Percentiles rank a stretch among this genome's conserved stretches.
Evolutionary conservation across 2,113 vertebrate genomes (phyloP).

Genomic region (Prionailurus bengalensis): DNA sequence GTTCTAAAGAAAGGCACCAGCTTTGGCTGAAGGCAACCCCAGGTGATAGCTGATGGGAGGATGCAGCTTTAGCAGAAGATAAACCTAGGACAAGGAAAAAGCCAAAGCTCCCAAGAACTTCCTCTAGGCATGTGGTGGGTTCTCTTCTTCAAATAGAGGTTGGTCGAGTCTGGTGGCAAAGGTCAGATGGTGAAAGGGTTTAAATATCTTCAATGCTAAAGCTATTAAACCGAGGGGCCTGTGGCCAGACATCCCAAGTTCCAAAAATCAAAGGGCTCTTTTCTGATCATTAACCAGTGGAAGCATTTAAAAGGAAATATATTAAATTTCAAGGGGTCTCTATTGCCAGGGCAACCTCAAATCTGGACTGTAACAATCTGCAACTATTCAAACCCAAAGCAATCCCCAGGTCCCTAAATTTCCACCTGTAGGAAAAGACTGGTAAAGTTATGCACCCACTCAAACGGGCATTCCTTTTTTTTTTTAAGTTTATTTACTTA

Average conservation of each 20-base stretch:
- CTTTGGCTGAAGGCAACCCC: background rate
- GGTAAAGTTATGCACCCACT: background rate
- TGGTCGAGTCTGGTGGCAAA: background rate
- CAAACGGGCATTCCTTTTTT: background rate
- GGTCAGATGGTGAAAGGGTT: background rate
- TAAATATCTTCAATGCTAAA: background rate
- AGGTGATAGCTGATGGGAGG: background rate
- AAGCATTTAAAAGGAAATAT: background rate
- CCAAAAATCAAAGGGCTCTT: background rate
- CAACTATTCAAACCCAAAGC: background rate
- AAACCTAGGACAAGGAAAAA: background rate
- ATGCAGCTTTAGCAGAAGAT: background rate
- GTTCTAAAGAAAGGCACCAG: background rate
- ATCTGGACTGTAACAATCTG: background rate
- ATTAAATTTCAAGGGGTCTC: background rate
- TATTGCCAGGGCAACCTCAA: background rate
- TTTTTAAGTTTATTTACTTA: too few relatives aligned
- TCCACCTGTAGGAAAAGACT: background rate
- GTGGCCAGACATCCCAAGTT: background rate
- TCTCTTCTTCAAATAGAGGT: background rate
- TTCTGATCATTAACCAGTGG: background rate
- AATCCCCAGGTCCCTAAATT: background rate
- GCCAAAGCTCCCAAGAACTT: background rate
- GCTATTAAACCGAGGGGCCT: background rate
- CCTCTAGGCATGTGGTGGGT: background rate